A percentile compares a stretch with the other conserved stretches of the same genome.
phyloP scores from a whole-genome alignment of 1,140 invertebrate species.

The Drosophila insularis region DNA sequence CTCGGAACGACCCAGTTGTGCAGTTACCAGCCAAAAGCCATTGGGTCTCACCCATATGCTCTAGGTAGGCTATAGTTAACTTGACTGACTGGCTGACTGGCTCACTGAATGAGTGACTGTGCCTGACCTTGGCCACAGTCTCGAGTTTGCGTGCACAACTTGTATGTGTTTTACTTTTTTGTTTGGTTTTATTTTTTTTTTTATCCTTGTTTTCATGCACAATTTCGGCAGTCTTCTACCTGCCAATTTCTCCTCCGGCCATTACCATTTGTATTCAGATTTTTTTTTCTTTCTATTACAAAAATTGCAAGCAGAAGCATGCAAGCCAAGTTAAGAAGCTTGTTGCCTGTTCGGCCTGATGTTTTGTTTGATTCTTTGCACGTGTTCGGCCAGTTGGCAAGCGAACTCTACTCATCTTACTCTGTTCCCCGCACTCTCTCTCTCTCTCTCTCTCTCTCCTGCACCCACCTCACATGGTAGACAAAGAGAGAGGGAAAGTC shows the following conservation, averaged over 20 bases:
- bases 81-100: conserved; percentile 24
- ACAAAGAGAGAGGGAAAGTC: background rate
- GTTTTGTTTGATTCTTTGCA: conserved; percentile 47
- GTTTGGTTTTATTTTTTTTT: background rate
- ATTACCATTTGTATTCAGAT: conserved; percentile 50
- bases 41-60: background rate
- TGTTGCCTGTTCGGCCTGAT: conserved; percentile 49
- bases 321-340: conserved; percentile 54
- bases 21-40: background rate
- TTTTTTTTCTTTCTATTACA: conserved; percentile 60
- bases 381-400: conserved; percentile 29
- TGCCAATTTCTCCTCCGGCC: too few species aligned
- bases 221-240: background rate
- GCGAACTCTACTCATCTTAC: background rate
- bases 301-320: conserved; percentile 44
- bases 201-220: background rate
- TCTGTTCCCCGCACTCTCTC: background rate
- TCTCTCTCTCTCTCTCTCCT: background rate
- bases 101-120: conserved; percentile 3
- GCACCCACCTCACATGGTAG: background rate
- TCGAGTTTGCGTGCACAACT: conserved; percentile 47
- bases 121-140: conserved; percentile 37
- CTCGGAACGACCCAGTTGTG: background rate
- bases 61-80: conserved; percentile 6
- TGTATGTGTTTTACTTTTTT: conserved; percentile 41